phyloP scores from a whole-genome alignment of 2,888 invertebrate species.

The Melolontha melolontha region DNA sequence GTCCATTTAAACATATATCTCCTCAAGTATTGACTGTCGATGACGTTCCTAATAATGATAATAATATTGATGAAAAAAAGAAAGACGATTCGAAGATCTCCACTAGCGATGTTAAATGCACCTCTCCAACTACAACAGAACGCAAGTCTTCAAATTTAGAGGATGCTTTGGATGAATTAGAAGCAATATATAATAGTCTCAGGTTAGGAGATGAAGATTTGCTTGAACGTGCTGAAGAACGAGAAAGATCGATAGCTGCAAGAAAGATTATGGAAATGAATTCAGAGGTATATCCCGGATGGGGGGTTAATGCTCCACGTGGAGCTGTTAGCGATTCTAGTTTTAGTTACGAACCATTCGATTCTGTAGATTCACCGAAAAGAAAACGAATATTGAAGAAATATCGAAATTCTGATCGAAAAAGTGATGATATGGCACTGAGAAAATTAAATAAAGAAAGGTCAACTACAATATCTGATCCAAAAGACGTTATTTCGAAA shows the following conservation, averaged over 20 bases:
- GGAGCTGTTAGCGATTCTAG: slow-evolving; percentile 64
- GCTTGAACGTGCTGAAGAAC: slow-evolving; percentile 81
- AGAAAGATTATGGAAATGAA: slow-evolving; percentile 55
- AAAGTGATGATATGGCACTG: slow-evolving; percentile 85
- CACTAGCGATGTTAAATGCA: not conserved
- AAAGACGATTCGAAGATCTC: not conserved
- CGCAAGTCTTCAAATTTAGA: slow-evolving; percentile 84
- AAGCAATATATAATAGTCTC: slow-evolving; percentile 91
- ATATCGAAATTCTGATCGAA: slow-evolving; percentile 72
- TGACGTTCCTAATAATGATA: slow-evolving; percentile 37
- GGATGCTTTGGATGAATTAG: slow-evolving; percentile 89
- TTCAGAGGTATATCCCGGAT: slow-evolving; percentile 53
- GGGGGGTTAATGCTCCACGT: slow-evolving; percentile 49
- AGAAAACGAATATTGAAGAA: slow-evolving; percentile 58
- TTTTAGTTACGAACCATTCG: slow-evolving; percentile 63
- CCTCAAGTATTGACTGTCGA: slow-evolving; percentile 21
- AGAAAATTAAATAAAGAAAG: slow-evolving; percentile 76
- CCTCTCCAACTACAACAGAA: slow-evolving; percentile 48
- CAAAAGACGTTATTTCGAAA: slow-evolving; percentile 67
- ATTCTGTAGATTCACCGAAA: slow-evolving; percentile 58
- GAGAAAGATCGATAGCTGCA: slow-evolving; percentile 68
- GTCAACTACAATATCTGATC: slow-evolving; percentile 65
- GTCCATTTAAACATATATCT: slow-evolving; percentile 49
- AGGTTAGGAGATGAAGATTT: slow-evolving; percentile 87
- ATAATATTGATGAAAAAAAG: slow-evolving; percentile 50